A percentile compares a stretch with the other conserved stretches of the same genome.
These are phyloP conservation scores for Bemisia tabaci DNA, from an alignment of 1,140 invertebrate species.

Conservation along the genomic window DNA sequence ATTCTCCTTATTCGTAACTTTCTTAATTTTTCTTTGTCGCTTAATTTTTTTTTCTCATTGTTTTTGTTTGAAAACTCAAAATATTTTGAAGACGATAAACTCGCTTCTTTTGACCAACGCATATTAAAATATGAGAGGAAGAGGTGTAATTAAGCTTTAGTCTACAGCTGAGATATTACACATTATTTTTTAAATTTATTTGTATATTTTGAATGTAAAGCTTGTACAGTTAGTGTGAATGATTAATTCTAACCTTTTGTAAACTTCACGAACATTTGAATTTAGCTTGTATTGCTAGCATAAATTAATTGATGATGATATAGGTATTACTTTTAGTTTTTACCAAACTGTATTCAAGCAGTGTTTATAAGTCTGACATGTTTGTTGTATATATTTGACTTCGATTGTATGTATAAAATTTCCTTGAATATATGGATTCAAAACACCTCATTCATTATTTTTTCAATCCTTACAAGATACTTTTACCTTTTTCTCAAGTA, in stretches of 20 bases:
- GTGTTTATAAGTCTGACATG: neutral
- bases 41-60: too few species aligned
- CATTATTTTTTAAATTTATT: neutral
- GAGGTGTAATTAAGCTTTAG: too few species aligned
- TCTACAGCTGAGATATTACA: too few species aligned
- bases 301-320: neutral
- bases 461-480: too few species aligned
- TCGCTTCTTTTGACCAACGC: too few species aligned
- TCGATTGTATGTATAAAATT: neutral
- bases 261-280: neutral
- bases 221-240: neutral
- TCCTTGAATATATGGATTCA: neutral
- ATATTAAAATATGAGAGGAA: too few species aligned
- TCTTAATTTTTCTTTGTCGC: too few species aligned
- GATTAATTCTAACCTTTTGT: neutral
- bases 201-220: neutral
- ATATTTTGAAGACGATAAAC: too few species aligned
- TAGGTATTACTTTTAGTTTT: neutral
- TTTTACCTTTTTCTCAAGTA: too few species aligned
- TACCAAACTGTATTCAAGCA: neutral
- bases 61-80: too few species aligned
- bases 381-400: neutral
- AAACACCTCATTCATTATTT: too few species aligned
- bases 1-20: too few species aligned
- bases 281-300: neutral